Evolutionary conservation across 2,113 vertebrate species (phyloP).

Genomic region (Probosciger aterrimus): DNA sequence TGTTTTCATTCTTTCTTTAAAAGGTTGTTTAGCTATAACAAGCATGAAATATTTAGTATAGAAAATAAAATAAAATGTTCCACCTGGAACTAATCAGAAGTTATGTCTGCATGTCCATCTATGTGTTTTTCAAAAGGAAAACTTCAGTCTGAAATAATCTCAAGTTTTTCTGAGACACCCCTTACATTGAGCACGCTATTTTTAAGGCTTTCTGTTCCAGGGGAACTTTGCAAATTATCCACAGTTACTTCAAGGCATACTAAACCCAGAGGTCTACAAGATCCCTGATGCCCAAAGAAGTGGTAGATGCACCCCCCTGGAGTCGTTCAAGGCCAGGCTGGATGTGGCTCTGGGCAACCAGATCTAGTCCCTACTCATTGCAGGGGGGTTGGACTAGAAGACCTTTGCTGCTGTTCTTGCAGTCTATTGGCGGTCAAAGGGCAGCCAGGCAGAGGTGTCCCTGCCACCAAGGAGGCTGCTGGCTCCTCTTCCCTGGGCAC

Average conservation of each 20-base stretch:
- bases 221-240: not conserved
- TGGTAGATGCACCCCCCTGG: not conserved
- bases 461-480: not conserved
- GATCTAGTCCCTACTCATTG: not conserved
- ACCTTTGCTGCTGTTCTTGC: not conserved
- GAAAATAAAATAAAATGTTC: not conserved
- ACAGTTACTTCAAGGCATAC: not conserved
- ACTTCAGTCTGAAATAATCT: not conserved
- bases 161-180: not conserved
- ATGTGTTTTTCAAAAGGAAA: not conserved
- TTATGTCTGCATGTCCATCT: not conserved
- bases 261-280: not conserved
- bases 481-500: not conserved
- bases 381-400: not conserved
- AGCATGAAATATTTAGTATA: not conserved
- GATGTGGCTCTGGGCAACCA: not conserved
- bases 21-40: not conserved
- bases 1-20: not conserved
- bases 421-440: accelerated
- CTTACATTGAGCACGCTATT: not conserved
- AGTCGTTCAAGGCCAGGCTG: not conserved
- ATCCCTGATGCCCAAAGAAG: not conserved
- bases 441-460: not conserved
- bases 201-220: not conserved
- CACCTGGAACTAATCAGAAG: not conserved